A percentile compares a stretch with the other conserved stretches of the same genome.
Evolutionary conservation across 2,113 vertebrate genomes (phyloP).

Genomic region (Castor canadensis): DNA sequence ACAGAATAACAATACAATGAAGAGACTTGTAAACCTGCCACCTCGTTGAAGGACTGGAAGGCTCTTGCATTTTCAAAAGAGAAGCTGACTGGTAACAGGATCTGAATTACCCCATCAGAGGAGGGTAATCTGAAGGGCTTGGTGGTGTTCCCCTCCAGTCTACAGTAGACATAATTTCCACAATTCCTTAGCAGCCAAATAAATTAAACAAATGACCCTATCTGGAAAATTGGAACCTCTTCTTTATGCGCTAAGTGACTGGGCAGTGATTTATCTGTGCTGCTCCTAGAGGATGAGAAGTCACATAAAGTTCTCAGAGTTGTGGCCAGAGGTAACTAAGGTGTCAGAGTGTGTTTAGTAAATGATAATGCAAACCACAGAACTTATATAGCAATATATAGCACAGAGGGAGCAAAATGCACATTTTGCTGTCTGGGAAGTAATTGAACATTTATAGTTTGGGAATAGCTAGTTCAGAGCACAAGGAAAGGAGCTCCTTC

Average conservation of each 20-base stretch:
- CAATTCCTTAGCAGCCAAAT: constrained; percentile 52
- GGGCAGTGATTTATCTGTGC: constrained; percentile 48
- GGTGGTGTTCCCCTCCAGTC: constrained; percentile 44
- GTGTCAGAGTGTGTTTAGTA: constrained; percentile 47
- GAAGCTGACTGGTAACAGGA: too few relatives aligned
- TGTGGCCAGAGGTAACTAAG: constrained; percentile 13
- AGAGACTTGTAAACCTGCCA: neutral
- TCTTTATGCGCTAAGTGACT: constrained; percentile 43
- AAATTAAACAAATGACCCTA: constrained; percentile 44
- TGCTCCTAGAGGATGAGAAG: constrained; percentile 19
- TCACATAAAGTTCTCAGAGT: constrained; percentile 52
- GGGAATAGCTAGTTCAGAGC: constrained; percentile 57
- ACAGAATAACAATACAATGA: neutral
- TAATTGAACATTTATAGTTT: constrained; percentile 35
- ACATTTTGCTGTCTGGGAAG: neutral
- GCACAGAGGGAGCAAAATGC: neutral
- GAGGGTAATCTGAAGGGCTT: constrained; percentile 16
- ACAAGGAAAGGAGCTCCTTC: constrained; percentile 40
- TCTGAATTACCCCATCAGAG: neutral
- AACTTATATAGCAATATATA: constrained; percentile 40
- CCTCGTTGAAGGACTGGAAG: neutral
- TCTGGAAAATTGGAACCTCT: constrained; percentile 59
- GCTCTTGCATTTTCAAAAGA: constrained; percentile 18
- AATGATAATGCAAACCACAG: constrained; percentile 40
- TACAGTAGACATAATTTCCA: constrained; percentile 43